Percentiles rank a stretch among this genome's conserved stretches.
Conservation (phyloP, 35 echinoderm and acorn worm species). For the Acanthaster planci region DNA sequence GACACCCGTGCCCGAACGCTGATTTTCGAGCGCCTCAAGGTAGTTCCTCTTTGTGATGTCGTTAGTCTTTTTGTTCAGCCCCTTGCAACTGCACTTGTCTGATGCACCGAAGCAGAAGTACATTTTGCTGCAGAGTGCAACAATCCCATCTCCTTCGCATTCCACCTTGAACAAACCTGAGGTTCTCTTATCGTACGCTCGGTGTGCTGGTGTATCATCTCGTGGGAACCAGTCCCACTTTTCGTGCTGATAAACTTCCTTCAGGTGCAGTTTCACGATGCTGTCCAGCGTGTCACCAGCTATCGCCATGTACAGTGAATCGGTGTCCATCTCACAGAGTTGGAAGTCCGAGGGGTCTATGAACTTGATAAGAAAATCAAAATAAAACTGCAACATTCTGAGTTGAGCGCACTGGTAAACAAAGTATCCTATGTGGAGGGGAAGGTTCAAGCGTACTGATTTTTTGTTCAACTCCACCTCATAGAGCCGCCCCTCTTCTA, state of each 20-base stretch:
- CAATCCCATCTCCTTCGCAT: conserved; percentile 62
- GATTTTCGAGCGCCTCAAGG: conserved; percentile 28
- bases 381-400: conserved; percentile 56
- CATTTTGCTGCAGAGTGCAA: conserved; percentile 43
- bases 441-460: conserved; percentile 31
- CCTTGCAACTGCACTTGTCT: conserved; percentile 57
- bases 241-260: neutral
- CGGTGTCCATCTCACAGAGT: conserved; percentile 45
- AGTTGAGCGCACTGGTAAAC: conserved; percentile 46
- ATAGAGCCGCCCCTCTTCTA: conserved; percentile 22
- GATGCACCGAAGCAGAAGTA: conserved; percentile 46
- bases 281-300: conserved; percentile 27
- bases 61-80: conserved; percentile 45
- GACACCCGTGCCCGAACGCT: neutral
- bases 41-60: conserved; percentile 41
- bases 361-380: conserved; percentile 33
- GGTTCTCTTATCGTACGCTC: conserved; percentile 42
- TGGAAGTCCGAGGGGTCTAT: conserved; percentile 23
- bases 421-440: conserved; percentile 37
- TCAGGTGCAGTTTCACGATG: conserved; percentile 47
- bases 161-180: conserved; percentile 55
- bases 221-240: conserved; percentile 46
- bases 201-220: conserved; percentile 26
- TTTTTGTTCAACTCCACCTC: conserved; percentile 27
- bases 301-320: conserved; percentile 56